A percentile compares a stretch with the other conserved stretches of the same genome.
phyloP scores from a whole-genome alignment of 2,888 invertebrate genomes.

The Mycalesis mineus region DNA sequence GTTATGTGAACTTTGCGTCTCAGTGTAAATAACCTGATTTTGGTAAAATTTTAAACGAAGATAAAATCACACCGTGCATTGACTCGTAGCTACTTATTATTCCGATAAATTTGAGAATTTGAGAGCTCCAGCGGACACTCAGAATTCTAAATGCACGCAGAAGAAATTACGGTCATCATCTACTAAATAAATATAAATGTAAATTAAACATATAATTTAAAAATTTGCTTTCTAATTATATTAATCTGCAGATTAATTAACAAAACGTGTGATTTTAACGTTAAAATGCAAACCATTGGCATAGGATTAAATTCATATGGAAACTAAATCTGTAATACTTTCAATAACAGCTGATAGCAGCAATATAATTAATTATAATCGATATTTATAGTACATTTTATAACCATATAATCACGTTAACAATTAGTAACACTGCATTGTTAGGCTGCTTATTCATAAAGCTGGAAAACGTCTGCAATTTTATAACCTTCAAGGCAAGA shows the following conservation, averaged over 20 bases:
- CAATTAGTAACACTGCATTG: constrained; percentile 12
- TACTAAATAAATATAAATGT: too few species aligned
- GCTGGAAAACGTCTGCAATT: neutral
- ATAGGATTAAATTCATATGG: neutral
- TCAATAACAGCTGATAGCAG: constrained; percentile 4
- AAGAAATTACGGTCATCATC: too few species aligned
- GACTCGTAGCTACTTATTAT: too few species aligned
- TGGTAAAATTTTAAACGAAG: too few species aligned
- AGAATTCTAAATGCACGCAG: too few species aligned
- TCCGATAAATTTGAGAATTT: too few species aligned
- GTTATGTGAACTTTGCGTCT: too few species aligned
- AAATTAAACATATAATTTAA: too few species aligned
- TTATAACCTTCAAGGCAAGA: too few species aligned
- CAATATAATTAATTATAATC: constrained; percentile 16
- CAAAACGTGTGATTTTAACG: neutral
- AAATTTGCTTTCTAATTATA: neutral
- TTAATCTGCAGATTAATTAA: neutral
- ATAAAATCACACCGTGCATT: too few species aligned
- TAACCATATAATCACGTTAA: constrained; percentile 11
- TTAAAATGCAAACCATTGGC: neutral
- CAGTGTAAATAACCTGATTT: too few species aligned
- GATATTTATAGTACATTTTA: constrained; percentile 10
- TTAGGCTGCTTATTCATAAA: constrained; percentile 10
- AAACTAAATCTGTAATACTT: neutral
- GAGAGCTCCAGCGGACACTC: too few species aligned